Evolutionary conservation across 2,888 invertebrate genomes (phyloP).

Genomic region (Azorinus chamasolen): DNA sequence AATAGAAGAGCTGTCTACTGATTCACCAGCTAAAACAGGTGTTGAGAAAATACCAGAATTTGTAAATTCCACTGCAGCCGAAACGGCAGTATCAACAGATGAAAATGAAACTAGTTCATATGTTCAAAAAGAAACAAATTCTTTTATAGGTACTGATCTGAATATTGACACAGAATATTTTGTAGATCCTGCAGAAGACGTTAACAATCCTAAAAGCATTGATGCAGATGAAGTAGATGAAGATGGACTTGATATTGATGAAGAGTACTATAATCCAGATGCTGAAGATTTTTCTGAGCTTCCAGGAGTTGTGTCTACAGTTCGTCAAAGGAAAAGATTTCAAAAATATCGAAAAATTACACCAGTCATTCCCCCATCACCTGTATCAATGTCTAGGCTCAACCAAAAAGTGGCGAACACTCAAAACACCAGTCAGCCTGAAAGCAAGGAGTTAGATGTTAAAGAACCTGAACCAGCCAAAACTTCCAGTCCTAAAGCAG

Average conservation of each 20-base stretch:
- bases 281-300: slow-evolving; percentile 66
- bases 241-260: slow-evolving; percentile 47
- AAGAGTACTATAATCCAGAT: slow-evolving; percentile 49
- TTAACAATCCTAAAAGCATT: slow-evolving; percentile 11
- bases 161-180: slow-evolving; percentile 52
- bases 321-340: slow-evolving; percentile 48
- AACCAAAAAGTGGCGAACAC: slow-evolving; percentile 11
- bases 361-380: slow-evolving; percentile 52
- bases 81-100: not conserved
- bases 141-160: slow-evolving; percentile 14
- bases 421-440: not conserved
- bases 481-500: not conserved
- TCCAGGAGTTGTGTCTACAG: slow-evolving; percentile 43
- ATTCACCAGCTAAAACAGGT: slow-evolving; percentile 8
- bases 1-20: slow-evolving; percentile 72
- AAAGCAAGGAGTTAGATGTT: slow-evolving; percentile 37
- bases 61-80: not conserved
- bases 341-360: slow-evolving; percentile 51
- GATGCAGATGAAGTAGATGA: slow-evolving; percentile 10
- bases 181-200: slow-evolving; percentile 29
- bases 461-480: slow-evolving; percentile 4
- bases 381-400: slow-evolving; percentile 66
- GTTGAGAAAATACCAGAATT: not conserved
- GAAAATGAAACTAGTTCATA: not conserved
- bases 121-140: not conserved